A percentile compares a stretch with the other conserved stretches of the same genome.
phyloP scores from a whole-genome alignment of 2,113 vertebrate genomes.

The Dipodomys ordii region DNA sequence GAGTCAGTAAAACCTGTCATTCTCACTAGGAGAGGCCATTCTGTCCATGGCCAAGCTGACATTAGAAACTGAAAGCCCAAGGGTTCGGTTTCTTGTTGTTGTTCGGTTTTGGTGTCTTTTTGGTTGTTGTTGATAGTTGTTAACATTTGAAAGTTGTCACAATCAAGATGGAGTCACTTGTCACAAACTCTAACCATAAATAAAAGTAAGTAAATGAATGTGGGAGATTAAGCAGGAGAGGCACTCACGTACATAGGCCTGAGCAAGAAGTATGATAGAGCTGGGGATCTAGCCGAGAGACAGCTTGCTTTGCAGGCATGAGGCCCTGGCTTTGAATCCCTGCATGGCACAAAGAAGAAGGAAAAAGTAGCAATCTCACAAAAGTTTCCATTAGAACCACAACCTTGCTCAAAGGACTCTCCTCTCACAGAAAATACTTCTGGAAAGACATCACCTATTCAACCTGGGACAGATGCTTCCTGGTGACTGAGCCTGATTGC shows the following conservation, averaged over 20 bases:
- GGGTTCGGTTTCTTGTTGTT: background rate
- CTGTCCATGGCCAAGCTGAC: background rate
- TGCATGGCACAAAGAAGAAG: background rate
- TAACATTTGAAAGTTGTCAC: background rate
- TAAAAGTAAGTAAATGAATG: background rate
- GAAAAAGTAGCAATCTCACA: background rate
- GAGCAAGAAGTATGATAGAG: background rate
- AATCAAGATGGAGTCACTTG: background rate
- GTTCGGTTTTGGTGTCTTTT: background rate
- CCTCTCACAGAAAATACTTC: background rate
- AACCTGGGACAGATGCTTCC: background rate
- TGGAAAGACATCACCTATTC: background rate
- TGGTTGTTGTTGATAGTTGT: too few species aligned
- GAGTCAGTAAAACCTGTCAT: background rate
- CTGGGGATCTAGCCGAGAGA: background rate
- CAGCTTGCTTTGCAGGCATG: too few species aligned
- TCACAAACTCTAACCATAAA: background rate
- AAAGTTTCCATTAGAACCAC: background rate
- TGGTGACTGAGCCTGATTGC: background rate
- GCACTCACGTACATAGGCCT: background rate
- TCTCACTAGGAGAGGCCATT: background rate
- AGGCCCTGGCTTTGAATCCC: background rate
- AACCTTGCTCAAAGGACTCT: background rate
- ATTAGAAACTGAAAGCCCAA: background rate
- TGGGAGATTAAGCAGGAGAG: background rate